phyloP scores from a whole-genome alignment of 2,113 vertebrate genomes.

The Xenopus borealis region DNA sequence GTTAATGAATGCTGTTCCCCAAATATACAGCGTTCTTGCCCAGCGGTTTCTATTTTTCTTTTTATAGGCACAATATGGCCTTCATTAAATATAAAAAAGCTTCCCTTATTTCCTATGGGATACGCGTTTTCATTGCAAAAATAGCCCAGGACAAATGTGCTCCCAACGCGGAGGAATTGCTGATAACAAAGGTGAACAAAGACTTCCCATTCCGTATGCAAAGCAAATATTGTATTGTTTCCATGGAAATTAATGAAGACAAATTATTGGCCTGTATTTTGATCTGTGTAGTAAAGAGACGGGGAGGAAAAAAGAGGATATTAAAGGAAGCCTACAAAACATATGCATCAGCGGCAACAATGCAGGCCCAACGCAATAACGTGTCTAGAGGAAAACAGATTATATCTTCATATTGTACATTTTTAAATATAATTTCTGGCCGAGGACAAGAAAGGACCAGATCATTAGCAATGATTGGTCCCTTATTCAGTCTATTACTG shows the following conservation, averaged over 20 bases:
- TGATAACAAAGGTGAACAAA: not conserved
- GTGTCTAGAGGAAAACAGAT: not conserved
- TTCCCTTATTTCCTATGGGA: not conserved
- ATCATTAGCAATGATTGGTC: too few species aligned
- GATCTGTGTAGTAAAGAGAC: constrained; percentile 24
- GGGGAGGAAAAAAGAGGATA: constrained; percentile 21
- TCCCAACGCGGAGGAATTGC: not conserved
- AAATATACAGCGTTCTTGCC: too few species aligned
- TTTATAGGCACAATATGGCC: too few species aligned
- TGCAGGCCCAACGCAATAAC: not conserved
- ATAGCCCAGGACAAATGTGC: too few species aligned
- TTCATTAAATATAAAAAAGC: too few species aligned
- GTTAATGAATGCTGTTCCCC: too few species aligned
- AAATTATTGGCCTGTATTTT: not conserved
- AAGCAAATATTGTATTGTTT: constrained; percentile 20
- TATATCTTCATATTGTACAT: not conserved
- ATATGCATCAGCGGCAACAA: not conserved
- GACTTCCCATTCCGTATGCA: not conserved
- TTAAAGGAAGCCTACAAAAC: constrained; percentile 20
- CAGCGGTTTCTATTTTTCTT: too few species aligned
- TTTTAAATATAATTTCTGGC: too few species aligned
- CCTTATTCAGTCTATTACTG: too few species aligned
- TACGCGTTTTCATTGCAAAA: not conserved
- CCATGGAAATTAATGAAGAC: constrained; percentile 24
- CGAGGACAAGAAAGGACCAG: too few species aligned